Evolutionary conservation across 2,797 vertebrate species (phyloP), one percentile per base, ranked within the genome.

Genomic region (Darevskia nairensis): DNA sequence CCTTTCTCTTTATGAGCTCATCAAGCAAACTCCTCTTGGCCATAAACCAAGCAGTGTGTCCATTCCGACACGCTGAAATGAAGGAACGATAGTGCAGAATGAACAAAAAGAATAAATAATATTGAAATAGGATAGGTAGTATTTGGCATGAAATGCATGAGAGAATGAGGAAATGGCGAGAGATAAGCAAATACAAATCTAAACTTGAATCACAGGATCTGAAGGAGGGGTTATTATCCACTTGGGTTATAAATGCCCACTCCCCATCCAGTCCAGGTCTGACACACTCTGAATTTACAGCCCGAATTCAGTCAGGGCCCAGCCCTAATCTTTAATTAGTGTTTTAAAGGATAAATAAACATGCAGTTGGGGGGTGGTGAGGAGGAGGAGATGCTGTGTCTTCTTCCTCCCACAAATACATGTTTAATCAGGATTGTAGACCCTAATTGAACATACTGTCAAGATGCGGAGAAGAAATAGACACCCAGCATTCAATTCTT

Each of bases 1-100:
- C 59, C n/a, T 85, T 75, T 66, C 72, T 74, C 59, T 80, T 50
- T 88, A 69, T 77, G 44, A 69, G 19, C 81, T 83, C 44, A 44
- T 88, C 87, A 89, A 85, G 41, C 59, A 75, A 89, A 76, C n/a
- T 27, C 39, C 79, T 85, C 44, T 41, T 76, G 83, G 78, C 80
- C 71, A 89, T 75, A 81, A 81, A 89, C 59, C 83, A 89, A 50
- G 61, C 83, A 55, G 50, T 75, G 68, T n/a, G 59, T 75, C 32
- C 44, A 50, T 80, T 81, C 88, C 50, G 17, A 35, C 55, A 74
- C 21, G 10, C n/a, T 50, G 83, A 85, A 89, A 81, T 39, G 41
- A 68, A 76, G 81, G 78, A 77, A 19, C 6, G 59, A 81, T 46
- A 41, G 11, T n/a, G 13, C 3, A 72, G 21, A 25, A 84, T 71